Conservation (phyloP, 2,113 vertebrate genomes). For the Gorsachius goisagi region DNA sequence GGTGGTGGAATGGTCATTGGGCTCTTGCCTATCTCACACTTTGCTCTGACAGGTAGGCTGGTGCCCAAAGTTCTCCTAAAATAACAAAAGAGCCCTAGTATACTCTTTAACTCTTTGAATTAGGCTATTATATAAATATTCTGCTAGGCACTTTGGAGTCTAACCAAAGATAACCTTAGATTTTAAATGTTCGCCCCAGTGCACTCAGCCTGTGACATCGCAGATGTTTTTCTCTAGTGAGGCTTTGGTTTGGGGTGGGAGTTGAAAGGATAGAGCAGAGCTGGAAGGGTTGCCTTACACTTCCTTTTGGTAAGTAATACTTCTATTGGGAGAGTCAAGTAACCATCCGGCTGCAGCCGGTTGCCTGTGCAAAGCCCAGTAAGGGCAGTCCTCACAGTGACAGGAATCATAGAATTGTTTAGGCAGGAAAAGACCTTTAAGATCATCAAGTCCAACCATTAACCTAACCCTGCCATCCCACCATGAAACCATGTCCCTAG, state of each 20-base stretch:
- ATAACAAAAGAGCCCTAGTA: background rate
- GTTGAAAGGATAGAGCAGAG: background rate
- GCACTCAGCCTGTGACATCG: background rate
- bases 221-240: background rate
- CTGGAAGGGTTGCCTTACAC: background rate
- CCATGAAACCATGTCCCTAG: too few relatives aligned
- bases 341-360: background rate
- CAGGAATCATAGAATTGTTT: too few relatives aligned
- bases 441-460: too few relatives aligned
- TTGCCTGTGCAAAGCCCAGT: background rate
- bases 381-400: background rate
- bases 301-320: background rate
- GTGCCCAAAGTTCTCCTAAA: background rate
- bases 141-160: background rate
- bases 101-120: background rate
- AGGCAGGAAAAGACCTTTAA: too few relatives aligned
- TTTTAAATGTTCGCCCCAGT: background rate
- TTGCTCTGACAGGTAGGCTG: background rate
- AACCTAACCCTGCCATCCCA: too few relatives aligned
- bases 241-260: background rate
- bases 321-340: background rate
- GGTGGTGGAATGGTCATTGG: rapidly evolving
- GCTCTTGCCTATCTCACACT: background rate
- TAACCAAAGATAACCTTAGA: background rate
- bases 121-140: background rate